These are phyloP conservation scores for Oxyruncus cristatus DNA, from an alignment of 2,113 vertebrate genomes.

Conservation along the genomic window DNA sequence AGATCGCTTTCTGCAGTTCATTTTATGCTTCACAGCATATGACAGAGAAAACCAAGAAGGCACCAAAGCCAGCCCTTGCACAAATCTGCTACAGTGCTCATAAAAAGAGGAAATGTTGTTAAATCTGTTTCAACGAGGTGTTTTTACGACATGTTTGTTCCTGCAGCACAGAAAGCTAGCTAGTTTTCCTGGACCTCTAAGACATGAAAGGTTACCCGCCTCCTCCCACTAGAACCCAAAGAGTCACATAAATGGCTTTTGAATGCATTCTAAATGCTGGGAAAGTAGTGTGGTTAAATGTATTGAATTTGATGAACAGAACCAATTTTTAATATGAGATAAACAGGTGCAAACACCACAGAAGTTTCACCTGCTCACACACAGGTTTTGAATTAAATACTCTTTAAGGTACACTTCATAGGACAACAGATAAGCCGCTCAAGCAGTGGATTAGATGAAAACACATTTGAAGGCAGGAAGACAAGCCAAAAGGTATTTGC, in stretches of 20 bases:
- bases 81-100: not conserved
- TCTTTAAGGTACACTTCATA: not conserved
- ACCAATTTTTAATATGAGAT: not conserved
- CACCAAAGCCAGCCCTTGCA: not conserved
- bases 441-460: not conserved
- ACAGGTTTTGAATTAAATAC: not conserved
- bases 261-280: not conserved
- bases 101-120: constrained; percentile 31
- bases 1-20: not conserved
- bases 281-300: not conserved
- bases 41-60: not conserved
- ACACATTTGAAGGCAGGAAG: not conserved
- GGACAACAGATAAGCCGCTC: not conserved
- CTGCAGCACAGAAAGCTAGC: not conserved
- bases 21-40: not conserved
- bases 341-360: not conserved
- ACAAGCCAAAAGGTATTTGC: not conserved
- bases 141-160: constrained; percentile 8
- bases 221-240: not conserved
- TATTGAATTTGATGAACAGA: not conserved
- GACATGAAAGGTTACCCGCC: not conserved
- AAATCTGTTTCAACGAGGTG: not conserved
- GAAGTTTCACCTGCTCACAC: not conserved
- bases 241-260: not conserved
- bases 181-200: not conserved